Conservation (phyloP, 2,797 vertebrate genomes). For the Thunnus albacares region DNA sequence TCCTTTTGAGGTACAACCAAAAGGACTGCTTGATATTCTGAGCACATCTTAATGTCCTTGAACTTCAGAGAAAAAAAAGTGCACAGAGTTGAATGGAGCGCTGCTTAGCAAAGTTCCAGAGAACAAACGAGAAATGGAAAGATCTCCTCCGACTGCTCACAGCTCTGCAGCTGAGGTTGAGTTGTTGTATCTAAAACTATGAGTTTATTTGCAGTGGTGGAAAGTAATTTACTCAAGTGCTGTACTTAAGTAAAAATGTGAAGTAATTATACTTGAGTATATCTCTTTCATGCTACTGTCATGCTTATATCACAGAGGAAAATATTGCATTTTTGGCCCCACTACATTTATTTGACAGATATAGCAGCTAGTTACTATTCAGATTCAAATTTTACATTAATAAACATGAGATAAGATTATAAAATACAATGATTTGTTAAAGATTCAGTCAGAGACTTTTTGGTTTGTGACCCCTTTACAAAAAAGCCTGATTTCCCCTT, state of each 20-base stretch:
- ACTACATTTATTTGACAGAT: too few relatives aligned
- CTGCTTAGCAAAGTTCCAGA: slow-evolving; percentile 70
- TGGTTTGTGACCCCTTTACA: too few relatives aligned
- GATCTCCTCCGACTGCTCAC: slow-evolving; percentile 42
- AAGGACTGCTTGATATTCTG: slow-evolving; percentile 87
- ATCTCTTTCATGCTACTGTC: neutral
- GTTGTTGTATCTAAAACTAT: slow-evolving; percentile 15
- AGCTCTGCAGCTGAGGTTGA: slow-evolving; percentile 14
- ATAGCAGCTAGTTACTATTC: neutral
- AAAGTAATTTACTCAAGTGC: slow-evolving; percentile 12
- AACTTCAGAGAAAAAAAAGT: slow-evolving; percentile 78
- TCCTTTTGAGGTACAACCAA: slow-evolving; percentile 72
- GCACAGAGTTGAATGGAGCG: slow-evolving; percentile 73
- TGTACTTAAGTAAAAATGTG: neutral
- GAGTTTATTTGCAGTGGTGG: slow-evolving; percentile 3
- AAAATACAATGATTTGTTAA: too few relatives aligned
- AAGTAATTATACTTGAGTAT: neutral
- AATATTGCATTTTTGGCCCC: too few relatives aligned
- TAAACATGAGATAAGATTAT: too few relatives aligned
- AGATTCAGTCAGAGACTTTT: too few relatives aligned
- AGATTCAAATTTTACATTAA: neutral
- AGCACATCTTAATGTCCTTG: slow-evolving; percentile 86
- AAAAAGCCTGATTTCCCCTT: too few relatives aligned
- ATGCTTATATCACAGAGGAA: neutral
- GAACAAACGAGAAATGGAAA: slow-evolving; percentile 71